Evolutionary conservation across 2,888 invertebrate genomes (phyloP).

Genomic region (Drosophila ezoana): DNA sequence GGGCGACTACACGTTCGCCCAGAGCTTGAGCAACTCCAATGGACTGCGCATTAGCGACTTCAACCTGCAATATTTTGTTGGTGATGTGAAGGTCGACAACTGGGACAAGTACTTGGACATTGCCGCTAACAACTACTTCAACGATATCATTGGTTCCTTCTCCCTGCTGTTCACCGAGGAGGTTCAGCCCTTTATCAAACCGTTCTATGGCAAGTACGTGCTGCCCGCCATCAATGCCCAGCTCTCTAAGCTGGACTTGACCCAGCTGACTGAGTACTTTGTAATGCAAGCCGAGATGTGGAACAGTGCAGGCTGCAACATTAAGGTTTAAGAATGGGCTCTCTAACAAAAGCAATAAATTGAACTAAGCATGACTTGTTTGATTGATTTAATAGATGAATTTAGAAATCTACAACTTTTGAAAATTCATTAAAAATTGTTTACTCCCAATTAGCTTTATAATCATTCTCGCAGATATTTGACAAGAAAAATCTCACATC

Average conservation of each 20-base stretch:
- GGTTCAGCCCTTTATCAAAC: constrained; percentile 44
- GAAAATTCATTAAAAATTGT: no score
- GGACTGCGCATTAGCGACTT: constrained; percentile 63
- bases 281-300: constrained; percentile 31
- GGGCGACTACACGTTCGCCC: constrained; percentile 50
- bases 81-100: constrained; percentile 48
- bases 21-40: constrained; percentile 28
- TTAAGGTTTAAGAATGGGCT: constrained; percentile 3
- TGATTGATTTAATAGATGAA: no score
- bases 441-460: no score
- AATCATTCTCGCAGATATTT: no score
- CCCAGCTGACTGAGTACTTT: constrained; percentile 20
- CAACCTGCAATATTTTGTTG: constrained; percentile 56
- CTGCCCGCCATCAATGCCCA: constrained; percentile 47
- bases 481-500: no score
- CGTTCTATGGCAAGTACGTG: constrained; percentile 12
- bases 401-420: no score
- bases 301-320: constrained; percentile 32
- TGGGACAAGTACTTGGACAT: constrained; percentile 69
- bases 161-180: constrained; percentile 51
- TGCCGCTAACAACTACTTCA: constrained; percentile 67
- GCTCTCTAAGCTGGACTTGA: constrained; percentile 38
- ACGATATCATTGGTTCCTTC: constrained; percentile 47
- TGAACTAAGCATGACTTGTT: no score
- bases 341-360: background rate